Conservation (phyloP, 2,113 vertebrate species). For the Verasper variegatus region DNA sequence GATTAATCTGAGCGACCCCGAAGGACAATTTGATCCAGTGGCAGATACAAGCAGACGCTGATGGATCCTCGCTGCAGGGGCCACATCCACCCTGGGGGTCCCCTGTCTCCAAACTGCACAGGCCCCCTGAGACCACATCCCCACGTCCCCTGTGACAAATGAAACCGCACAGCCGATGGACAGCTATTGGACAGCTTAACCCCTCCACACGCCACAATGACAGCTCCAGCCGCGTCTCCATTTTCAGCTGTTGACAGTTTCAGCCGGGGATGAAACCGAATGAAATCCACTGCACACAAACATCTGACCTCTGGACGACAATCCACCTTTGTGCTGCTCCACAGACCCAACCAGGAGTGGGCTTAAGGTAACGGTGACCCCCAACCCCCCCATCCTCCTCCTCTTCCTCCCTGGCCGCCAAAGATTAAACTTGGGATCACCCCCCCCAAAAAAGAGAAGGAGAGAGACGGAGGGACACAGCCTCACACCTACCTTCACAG, state of each 20-base stretch:
- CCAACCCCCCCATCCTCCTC: not conserved
- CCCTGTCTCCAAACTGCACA: not conserved
- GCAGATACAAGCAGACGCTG: constrained; percentile 22
- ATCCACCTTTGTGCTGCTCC: not conserved
- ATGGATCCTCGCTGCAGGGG: constrained; percentile 16
- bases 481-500: constrained; percentile 80
- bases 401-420: no score
- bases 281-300: not conserved
- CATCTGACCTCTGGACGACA: not conserved
- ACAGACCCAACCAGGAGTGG: not conserved
- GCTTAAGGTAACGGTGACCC: not conserved
- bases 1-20: not conserved
- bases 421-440: constrained; percentile 17
- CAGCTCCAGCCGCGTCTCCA: not conserved
- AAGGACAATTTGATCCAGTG: constrained; percentile 19
- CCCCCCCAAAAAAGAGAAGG: not conserved
- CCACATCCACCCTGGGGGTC: not conserved
- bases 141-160: not conserved
- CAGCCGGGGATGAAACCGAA: not conserved
- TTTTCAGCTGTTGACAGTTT: not conserved
- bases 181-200: constrained; percentile 47
- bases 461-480: constrained; percentile 33
- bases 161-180: constrained; percentile 17
- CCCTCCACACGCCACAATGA: constrained; percentile 35
- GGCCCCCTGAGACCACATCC: not conserved